Conservation (phyloP, 1,140 invertebrate species). For the Nixonia krombeini region DNA sequence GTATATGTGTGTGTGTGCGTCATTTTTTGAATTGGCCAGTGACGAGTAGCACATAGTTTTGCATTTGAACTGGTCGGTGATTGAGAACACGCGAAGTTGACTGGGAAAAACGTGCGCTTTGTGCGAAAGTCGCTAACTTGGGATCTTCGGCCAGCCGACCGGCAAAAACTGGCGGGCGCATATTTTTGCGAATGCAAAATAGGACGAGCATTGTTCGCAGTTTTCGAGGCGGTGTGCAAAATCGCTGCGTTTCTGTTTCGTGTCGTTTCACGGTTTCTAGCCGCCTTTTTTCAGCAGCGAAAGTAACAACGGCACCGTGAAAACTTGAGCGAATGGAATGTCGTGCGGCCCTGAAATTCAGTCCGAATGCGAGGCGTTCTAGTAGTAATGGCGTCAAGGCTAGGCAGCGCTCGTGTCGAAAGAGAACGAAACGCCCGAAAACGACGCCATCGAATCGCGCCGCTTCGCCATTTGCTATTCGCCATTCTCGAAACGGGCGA, state of each 20-base stretch:
- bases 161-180: too few relatives aligned
- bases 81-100: conserved; percentile 11
- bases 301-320: conserved; percentile 35
- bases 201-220: too few relatives aligned
- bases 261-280: conserved; percentile 8
- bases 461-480: too few relatives aligned
- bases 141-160: too few relatives aligned
- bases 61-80: conserved; percentile 44
- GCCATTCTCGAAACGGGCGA: too few relatives aligned
- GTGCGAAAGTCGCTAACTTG: background rate
- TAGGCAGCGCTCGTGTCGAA: conserved; percentile 51
- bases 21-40: conserved; percentile 5
- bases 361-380: conserved; percentile 44
- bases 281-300: conserved; percentile 19
- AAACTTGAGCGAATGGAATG: conserved; percentile 45
- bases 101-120: background rate
- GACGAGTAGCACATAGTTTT: conserved; percentile 5
- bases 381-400: conserved; percentile 51
- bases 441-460: conserved; percentile 39
- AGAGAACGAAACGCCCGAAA: conserved; percentile 53
- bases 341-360: conserved; percentile 50
- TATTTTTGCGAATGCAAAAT: too few relatives aligned
- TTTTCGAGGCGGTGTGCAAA: too few relatives aligned
- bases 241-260: too few relatives aligned
- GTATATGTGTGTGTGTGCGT: too few relatives aligned